Evolutionary conservation across 2,888 invertebrate species (phyloP), one percentile per base, ranked within the genome.

Genomic region (Drosophila paucipuncta): DNA sequence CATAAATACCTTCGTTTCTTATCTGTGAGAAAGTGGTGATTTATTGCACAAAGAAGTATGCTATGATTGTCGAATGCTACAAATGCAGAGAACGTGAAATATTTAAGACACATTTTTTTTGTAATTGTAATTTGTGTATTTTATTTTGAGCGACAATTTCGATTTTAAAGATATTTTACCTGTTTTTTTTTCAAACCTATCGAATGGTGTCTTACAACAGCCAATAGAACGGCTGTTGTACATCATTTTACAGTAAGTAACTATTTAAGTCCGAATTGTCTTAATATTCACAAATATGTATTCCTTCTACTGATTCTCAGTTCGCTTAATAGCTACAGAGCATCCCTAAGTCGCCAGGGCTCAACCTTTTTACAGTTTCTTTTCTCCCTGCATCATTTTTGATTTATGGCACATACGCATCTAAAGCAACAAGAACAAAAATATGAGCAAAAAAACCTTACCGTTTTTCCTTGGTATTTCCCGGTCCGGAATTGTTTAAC

Each of bases 371-470:
- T 76, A 35, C 74, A 59, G 80, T 80, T 78, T 80, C 75, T 66
- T 86, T 18, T 59, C 68, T 66, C 49, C 30, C 54, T 33, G 64
- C 68, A 47, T 63, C 53, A 57, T 65, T 76, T 89, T 78, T 87
- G 87, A 86, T 87, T 90, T 87, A 90, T 87, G 82, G 73, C 54
- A 67, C 58, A 76, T 61, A 75, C 60, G 68, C 73, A 83, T 63
- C 57, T 63, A 18, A 66, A 50, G 49, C 61, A 66, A 76, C 31
- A 66, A 67, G 28, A 59, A 52, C 22, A 59, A 52, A 13, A 52
- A 50, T 39, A n/a, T 57, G n/a, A 50, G 13, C 18, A 33, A 50
- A 57, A 63, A 57, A 39, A 39, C n/a, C 52, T 50, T 52, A 57
- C 33, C 47, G 62, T 54, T 80, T 70, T 76, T 63, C 62, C 54